These are phyloP conservation scores for Promerops cafer DNA, from an alignment of 2,113 vertebrate species.

Conservation along the genomic window DNA sequence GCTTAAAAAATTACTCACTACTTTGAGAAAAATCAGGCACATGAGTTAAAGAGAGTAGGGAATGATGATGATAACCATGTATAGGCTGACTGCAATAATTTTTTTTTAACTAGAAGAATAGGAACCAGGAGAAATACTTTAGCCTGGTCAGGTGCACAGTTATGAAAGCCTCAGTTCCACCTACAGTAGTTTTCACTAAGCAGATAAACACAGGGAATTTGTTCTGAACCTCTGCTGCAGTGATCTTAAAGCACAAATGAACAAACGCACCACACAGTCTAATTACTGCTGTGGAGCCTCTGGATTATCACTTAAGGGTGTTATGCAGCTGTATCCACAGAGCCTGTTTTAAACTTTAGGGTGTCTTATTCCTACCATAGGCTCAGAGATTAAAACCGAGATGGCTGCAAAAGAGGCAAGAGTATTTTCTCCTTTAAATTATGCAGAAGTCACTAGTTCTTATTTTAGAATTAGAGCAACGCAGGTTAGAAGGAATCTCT, in stretches of 20 bases:
- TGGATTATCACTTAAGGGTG: not conserved
- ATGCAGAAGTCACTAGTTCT: not conserved
- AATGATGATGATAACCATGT: not conserved
- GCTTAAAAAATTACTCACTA: not conserved
- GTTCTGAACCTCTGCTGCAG: not conserved
- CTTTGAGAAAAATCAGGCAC: not conserved
- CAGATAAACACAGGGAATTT: not conserved
- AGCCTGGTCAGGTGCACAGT: not conserved
- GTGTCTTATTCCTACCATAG: not conserved
- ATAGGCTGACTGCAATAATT: not conserved
- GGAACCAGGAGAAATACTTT: not conserved
- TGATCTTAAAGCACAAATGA: not conserved
- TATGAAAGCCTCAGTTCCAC: not conserved
- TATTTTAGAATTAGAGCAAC: not conserved
- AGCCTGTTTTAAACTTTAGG: not conserved
- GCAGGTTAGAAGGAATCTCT: not conserved
- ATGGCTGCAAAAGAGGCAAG: not conserved
- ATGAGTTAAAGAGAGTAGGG: not conserved
- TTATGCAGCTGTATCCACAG: not conserved
- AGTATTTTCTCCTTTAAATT: not conserved
- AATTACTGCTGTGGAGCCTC: not conserved
- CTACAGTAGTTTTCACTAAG: not conserved
- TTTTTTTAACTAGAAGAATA: not conserved
- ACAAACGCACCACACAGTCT: fast-evolving
- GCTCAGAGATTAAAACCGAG: not conserved